Evolutionary conservation across 2,888 invertebrate species (phyloP).

Genomic region (Seladonia tumulorum): DNA sequence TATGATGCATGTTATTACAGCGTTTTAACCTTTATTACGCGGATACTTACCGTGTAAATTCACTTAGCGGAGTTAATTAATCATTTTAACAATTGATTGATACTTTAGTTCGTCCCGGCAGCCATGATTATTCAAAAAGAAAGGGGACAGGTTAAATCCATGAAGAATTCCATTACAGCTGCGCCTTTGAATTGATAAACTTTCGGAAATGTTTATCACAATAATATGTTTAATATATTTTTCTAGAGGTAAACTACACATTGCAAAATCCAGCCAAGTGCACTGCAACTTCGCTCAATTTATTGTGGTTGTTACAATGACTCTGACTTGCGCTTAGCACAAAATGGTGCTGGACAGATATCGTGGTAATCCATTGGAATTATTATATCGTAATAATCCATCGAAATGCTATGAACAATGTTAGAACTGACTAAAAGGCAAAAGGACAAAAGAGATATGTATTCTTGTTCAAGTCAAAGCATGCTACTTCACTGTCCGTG

Average conservation of each 20-base stretch:
- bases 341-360: not conserved
- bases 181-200: not conserved
- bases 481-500: no score
- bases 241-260: not conserved
- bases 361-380: no score
- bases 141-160: not conserved
- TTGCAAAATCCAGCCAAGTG: not conserved
- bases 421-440: not conserved
- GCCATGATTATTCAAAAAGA: not conserved
- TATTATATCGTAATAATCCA: no score
- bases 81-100: not conserved
- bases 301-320: not conserved
- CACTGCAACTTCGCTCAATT: not conserved
- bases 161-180: not conserved
- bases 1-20: not conserved
- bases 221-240: not conserved
- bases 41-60: not conserved
- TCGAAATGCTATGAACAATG: no score
- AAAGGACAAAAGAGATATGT: not conserved
- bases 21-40: not conserved
- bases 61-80: not conserved
- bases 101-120: not conserved
- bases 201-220: not conserved
- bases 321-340: not conserved
- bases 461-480: no score